A percentile compares a stretch with the other conserved stretches of the same genome.
These are phyloP conservation scores for Erpornis zantholeuca DNA, from an alignment of 2,113 vertebrate genomes.

Conservation along the genomic window DNA sequence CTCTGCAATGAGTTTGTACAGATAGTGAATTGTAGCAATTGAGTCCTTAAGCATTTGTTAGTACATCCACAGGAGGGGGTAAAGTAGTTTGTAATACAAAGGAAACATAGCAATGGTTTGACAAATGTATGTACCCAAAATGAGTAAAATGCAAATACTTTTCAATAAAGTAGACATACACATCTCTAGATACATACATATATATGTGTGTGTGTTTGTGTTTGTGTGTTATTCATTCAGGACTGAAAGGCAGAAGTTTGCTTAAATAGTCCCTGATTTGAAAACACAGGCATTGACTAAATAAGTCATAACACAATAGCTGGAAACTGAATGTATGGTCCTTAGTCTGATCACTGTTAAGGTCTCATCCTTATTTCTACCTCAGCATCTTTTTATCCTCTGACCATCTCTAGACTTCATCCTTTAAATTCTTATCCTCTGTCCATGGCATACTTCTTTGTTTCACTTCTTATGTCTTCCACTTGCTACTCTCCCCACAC, in stretches of 20 bases:
- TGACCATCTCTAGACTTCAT: not conserved
- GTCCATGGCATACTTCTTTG: not conserved
- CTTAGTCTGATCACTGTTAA: not conserved
- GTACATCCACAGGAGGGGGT: not conserved
- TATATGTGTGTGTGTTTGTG: rapidly evolving
- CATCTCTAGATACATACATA: not conserved
- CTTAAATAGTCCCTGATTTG: not conserved
- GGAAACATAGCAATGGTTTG: not conserved
- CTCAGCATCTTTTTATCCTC: not conserved
- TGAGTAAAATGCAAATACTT: not conserved
- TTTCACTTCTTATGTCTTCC: not conserved
- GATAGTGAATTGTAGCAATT: not conserved
- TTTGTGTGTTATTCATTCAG: not conserved
- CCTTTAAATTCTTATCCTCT: not conserved
- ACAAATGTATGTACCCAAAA: not conserved
- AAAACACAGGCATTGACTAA: not conserved
- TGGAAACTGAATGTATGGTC: not conserved
- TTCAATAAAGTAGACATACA: not conserved
- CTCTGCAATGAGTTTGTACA: not conserved
- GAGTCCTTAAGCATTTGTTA: not conserved
- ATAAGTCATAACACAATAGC: not conserved
- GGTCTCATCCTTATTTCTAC: not conserved
- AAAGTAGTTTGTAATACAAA: not conserved
- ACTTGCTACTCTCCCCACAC: not conserved
- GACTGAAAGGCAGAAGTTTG: not conserved